These are phyloP conservation scores for Gallinago undulata DNA, from an alignment of 2,113 vertebrate genomes.

Conservation along the genomic window DNA sequence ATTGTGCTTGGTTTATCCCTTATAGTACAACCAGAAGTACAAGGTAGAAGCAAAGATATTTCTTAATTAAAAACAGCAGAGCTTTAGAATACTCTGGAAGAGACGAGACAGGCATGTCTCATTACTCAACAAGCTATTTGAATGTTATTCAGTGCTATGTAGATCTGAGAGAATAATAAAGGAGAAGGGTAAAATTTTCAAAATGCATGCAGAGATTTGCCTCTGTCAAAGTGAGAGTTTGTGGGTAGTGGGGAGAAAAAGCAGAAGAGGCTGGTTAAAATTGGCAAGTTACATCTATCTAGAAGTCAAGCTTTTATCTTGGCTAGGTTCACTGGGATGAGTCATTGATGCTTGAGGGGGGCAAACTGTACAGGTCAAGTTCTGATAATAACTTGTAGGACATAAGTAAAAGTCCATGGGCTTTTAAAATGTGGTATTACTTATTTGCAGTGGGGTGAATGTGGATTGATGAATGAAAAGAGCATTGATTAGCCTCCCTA, in stretches of 20 bases:
- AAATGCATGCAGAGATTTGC: not conserved
- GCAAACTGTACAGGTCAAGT: not conserved
- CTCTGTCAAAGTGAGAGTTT: not conserved
- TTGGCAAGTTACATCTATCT: not conserved
- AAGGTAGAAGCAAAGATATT: conserved; percentile 7
- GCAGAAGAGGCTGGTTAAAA: not conserved
- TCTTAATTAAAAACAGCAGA: conserved; percentile 40
- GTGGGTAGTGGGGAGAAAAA: not conserved
- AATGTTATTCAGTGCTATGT: not conserved
- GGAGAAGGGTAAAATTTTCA: not conserved
- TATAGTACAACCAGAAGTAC: conserved; percentile 2
- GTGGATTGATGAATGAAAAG: not conserved
- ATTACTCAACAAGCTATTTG: not conserved
- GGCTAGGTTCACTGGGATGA: not conserved
- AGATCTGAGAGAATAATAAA: not conserved
- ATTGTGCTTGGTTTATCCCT: conserved; percentile 4
- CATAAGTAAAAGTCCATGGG: not conserved
- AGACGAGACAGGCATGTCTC: not conserved
- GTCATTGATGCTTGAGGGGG: not conserved
- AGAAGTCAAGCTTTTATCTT: not conserved
- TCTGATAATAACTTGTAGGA: not conserved
- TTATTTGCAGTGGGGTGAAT: not conserved
- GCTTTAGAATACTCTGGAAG: not conserved
- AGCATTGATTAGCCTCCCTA: not conserved
- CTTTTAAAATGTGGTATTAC: not conserved